Evolutionary conservation across 2,888 invertebrate genomes (phyloP), one percentile per base, ranked within the genome.

Genomic region (Agrochola lota): DNA sequence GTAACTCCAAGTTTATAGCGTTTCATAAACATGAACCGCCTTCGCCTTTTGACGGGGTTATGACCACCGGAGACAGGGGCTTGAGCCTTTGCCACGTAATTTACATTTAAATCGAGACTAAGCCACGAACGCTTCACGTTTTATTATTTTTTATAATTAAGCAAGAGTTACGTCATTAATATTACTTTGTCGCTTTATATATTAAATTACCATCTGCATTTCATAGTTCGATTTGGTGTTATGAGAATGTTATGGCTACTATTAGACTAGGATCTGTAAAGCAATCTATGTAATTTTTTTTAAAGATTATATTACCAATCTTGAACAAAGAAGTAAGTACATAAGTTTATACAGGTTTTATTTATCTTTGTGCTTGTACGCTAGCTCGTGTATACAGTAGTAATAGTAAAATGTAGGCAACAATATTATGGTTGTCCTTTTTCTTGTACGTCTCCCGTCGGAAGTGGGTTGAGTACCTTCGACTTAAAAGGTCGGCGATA

Each of bases 401-500:
- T 80, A 78, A 78, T 83, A 87, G 82, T 85, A 77, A 85, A 82
- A 80, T 75, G 74, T 83, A 81, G 73, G 71, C 81, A 85, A 88
- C 80, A 76, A 80, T 86, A 83, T 81, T 81, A 79, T 78, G 77
- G 68, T 78, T 85, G 85, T 83, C 81, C 84, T 85, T 85, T 90
- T 87, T 82, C 88, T 87, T 86, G 81, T 81, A 82, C 78, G 71
- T 83, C 73, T 83, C 75, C 40, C 74, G 83, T 74, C 75, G 84
- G 87, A 93, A 93, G 90, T 91, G 88, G 91, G 91, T 92, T 91
- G 90, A 89, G 90, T 89, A 85, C 80, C 81, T 86, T 84, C 89
- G 87, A 90, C 90, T 90, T 90, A 91, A 92, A 94, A 93, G 93
- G 93, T 92, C 90, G 89, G 80, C 90, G 88, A 94, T 95, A 95